These are phyloP conservation scores for Coturnix japonica DNA, from an alignment of 2,113 vertebrate species.

Conservation along the genomic window DNA sequence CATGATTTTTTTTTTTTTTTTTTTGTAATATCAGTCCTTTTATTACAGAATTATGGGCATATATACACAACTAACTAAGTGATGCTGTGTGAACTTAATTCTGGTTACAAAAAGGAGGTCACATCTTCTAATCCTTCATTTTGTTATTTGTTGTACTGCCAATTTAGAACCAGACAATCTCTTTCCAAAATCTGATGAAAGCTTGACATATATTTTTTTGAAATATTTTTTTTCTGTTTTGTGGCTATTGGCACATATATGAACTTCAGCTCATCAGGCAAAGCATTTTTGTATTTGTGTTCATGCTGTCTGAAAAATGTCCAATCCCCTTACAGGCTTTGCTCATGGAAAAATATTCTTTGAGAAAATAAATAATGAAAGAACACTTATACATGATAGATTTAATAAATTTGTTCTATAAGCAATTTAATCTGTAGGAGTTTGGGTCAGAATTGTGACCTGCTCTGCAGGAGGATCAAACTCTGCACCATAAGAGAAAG, in stretches of 20 bases:
- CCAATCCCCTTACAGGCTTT: neutral
- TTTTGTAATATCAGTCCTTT: neutral
- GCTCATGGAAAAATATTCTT: neutral
- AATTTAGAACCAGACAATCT: neutral
- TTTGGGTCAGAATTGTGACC: neutral
- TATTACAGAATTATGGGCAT: neutral
- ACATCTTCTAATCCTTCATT: neutral
- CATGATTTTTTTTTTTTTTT: neutral
- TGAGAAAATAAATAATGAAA: neutral
- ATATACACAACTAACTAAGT: neutral
- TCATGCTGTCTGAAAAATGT: neutral
- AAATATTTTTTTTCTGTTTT: neutral
- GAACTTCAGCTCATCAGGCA: neutral
- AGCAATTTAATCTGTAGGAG: neutral
- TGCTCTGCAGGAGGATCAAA: neutral
- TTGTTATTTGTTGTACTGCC: neutral
- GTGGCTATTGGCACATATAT: neutral
- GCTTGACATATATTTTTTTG: neutral
- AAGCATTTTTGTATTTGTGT: neutral
- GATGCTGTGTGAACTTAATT: neutral
- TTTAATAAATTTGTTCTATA: neutral
- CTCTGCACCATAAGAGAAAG: neutral
- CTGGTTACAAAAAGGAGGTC: neutral
- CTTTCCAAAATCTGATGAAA: neutral
- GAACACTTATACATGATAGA: neutral